Percentiles rank a stretch among this genome's conserved stretches.
Evolutionary conservation across 2,113 vertebrate genomes (phyloP).

Genomic region (Caranx melampygus): DNA sequence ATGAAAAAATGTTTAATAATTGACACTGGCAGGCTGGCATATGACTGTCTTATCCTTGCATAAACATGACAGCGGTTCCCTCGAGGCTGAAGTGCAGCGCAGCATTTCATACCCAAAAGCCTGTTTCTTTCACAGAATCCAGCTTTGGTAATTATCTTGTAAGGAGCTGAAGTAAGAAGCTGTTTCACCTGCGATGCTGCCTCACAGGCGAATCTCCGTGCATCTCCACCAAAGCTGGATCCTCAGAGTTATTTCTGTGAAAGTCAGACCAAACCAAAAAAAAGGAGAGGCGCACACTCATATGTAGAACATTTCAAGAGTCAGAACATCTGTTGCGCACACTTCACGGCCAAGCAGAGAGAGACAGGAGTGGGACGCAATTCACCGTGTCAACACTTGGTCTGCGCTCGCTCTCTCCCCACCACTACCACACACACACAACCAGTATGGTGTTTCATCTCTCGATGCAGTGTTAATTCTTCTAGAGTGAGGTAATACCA

Average conservation of each 20-base stretch:
- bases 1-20: constrained; percentile 48
- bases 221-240: constrained; percentile 30
- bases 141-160: constrained; percentile 65
- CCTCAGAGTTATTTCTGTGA: constrained; percentile 45
- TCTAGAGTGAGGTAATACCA: constrained; percentile 59
- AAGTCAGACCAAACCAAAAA: constrained; percentile 12
- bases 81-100: constrained; percentile 48
- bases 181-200: constrained; percentile 26
- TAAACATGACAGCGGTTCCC: constrained; percentile 50
- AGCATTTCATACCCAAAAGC: constrained; percentile 63
- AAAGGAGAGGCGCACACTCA: neutral
- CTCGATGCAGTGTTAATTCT: constrained; percentile 48
- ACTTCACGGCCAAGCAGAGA: neutral
- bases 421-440: constrained; percentile 14
- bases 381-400: constrained; percentile 52
- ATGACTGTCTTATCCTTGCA: constrained; percentile 49
- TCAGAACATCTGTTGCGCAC: constrained; percentile 57
- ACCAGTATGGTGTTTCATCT: constrained; percentile 33
- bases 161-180: constrained; percentile 59
- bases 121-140: constrained; percentile 55
- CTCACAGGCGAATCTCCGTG: constrained; percentile 41
- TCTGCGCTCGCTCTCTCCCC: constrained; percentile 15
- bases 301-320: constrained; percentile 16
- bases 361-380: neutral
- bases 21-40: constrained; percentile 41